phyloP scores from a whole-genome alignment of 2,888 invertebrate genomes.

The Noctua pronuba region DNA sequence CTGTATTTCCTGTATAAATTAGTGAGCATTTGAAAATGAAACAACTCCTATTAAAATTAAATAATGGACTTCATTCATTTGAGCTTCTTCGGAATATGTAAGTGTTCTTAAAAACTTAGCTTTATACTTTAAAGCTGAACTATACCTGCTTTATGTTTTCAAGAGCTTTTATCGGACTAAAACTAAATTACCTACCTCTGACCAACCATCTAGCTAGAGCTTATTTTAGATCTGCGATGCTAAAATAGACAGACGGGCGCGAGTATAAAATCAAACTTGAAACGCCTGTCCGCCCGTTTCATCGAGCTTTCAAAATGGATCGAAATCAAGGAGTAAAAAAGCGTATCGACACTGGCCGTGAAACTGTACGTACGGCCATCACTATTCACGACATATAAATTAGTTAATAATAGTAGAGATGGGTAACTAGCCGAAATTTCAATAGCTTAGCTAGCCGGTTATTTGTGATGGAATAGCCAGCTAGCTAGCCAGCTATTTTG shows the following conservation, averaged over 20 bases:
- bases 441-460: too few relatives aligned
- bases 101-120: not conserved
- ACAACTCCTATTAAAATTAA: not conserved
- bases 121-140: not conserved
- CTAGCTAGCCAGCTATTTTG: too few relatives aligned
- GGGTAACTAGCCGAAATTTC: too few relatives aligned
- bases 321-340: not conserved
- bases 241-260: not conserved
- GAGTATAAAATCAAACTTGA: not conserved
- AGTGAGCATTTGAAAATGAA: not conserved
- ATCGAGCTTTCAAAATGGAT: not conserved
- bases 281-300: not conserved
- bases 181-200: not conserved
- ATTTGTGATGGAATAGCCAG: too few relatives aligned
- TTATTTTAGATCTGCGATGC: not conserved
- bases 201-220: not conserved
- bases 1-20: not conserved
- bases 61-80: not conserved
- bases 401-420: conserved; percentile 11
- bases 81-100: not conserved
- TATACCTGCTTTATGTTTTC: not conserved
- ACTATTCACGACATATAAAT: conserved; percentile 23
- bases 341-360: conserved; percentile 12
- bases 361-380: not conserved
- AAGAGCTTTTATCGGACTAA: not conserved